A percentile compares a stretch with the other conserved stretches of the same genome.
These are phyloP conservation scores for Lasioglossum leucozonium DNA, from an alignment of 2,888 invertebrate genomes.

Conservation along the genomic window DNA sequence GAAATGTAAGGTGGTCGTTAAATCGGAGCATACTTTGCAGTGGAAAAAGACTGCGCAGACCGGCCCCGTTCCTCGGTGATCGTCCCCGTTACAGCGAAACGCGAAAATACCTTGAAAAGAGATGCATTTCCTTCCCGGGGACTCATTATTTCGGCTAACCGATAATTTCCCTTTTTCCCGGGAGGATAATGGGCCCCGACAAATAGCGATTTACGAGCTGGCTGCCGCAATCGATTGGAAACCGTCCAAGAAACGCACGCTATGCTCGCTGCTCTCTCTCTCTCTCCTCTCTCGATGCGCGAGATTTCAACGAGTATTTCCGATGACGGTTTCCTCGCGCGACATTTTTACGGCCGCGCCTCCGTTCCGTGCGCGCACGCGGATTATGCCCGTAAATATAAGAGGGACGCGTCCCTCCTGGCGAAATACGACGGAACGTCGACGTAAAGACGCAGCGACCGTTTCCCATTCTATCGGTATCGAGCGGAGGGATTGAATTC, in stretches of 20 bases:
- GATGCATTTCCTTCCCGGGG: neutral
- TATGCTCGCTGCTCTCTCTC: neutral
- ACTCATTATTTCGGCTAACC: slow-evolving; percentile 39
- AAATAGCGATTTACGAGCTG: slow-evolving; percentile 56
- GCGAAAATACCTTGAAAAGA: slow-evolving; percentile 16
- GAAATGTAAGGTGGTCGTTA: neutral
- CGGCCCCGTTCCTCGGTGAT: slow-evolving; percentile 11
- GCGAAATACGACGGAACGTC: neutral
- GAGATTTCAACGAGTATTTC: neutral
- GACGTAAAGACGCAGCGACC: neutral
- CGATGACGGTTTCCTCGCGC: slow-evolving; percentile 26
- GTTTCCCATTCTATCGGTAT: neutral
- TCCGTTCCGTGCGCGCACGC: neutral
- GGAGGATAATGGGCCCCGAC: slow-evolving; percentile 51
- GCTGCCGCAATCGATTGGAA: slow-evolving; percentile 54
- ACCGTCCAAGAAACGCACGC: slow-evolving; percentile 37
- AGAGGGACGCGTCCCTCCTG: neutral
- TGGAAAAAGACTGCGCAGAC: neutral
- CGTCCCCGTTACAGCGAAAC: neutral
- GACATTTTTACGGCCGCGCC: slow-evolving; percentile 38
- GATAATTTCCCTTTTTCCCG: slow-evolving; percentile 36
- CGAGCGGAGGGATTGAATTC: neutral
- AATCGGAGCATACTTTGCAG: neutral
- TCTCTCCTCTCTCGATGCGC: neutral
- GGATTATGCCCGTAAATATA: slow-evolving; percentile 2